phyloP scores from a whole-genome alignment of 2,888 invertebrate genomes.

The Deroplatys truncata region DNA sequence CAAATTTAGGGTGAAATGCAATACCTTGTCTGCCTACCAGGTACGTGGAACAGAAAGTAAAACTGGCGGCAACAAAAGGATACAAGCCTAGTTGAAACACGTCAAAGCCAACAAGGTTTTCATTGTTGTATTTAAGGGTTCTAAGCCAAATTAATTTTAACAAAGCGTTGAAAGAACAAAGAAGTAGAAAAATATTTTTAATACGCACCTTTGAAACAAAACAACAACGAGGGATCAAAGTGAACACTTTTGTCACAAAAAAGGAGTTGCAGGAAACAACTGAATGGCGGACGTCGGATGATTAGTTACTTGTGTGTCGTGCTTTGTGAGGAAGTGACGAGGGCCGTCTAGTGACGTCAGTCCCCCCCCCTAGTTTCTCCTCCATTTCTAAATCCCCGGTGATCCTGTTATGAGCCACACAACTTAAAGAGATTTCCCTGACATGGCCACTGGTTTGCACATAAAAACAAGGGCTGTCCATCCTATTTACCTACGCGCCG shows the following conservation, averaged over 20 bases:
- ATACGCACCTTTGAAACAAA: not conserved
- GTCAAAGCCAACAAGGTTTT: too few species aligned
- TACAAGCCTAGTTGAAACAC: too few species aligned
- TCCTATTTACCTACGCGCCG: too few species aligned
- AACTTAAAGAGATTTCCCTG: not conserved
- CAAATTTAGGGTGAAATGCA: too few species aligned
- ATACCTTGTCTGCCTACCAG: too few species aligned
- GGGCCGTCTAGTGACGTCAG: not conserved
- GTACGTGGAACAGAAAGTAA: too few species aligned
- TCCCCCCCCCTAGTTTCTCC: not conserved
- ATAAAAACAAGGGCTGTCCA: not conserved
- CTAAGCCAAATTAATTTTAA: too few species aligned
- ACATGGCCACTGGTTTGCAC: not conserved
- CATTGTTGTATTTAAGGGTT: too few species aligned
- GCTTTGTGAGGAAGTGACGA: not conserved
- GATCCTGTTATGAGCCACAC: slow-evolving; percentile 9
- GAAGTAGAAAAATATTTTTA: not conserved
- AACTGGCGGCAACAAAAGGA: too few species aligned
- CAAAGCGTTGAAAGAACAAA: too few species aligned
- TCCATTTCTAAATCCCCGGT: not conserved
- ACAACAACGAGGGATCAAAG: not conserved
- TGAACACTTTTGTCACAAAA: not conserved
- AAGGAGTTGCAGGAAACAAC: not conserved
- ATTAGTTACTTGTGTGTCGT: not conserved
- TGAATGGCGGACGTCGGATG: not conserved